A percentile compares a stretch with the other conserved stretches of the same genome.
These are phyloP conservation scores for Setipinna tenuifilis DNA, from an alignment of 2,797 vertebrate genomes.

Conservation along the genomic window DNA sequence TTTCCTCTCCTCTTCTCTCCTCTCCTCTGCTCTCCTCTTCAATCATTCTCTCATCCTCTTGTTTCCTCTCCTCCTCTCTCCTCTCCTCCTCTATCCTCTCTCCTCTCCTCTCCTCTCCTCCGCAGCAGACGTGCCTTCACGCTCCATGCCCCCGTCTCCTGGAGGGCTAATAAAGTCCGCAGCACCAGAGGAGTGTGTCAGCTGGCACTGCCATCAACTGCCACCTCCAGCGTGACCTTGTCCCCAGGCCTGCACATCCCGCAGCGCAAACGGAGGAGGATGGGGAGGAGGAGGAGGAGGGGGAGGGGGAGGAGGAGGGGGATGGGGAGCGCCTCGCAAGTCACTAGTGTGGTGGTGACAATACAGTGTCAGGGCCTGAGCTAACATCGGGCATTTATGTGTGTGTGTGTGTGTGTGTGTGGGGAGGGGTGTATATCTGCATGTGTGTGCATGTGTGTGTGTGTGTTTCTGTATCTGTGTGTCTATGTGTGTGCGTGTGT, in stretches of 20 bases:
- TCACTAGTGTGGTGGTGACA: background rate
- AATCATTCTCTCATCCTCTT: no score
- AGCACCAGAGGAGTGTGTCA: conserved; percentile 1
- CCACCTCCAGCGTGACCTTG: conserved; percentile 12
- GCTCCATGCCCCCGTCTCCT: background rate
- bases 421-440: background rate
- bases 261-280: background rate
- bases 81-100: background rate
- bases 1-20: no score
- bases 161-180: background rate
- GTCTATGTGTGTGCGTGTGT: background rate
- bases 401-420: background rate
- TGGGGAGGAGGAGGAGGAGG: background rate
- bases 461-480: background rate
- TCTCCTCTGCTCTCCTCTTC: no score
- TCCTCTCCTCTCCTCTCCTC: background rate
- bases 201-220: conserved; percentile 5
- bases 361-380: background rate
- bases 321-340: background rate
- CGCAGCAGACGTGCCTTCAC: background rate
- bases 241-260: background rate
- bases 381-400: background rate
- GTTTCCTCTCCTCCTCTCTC: no score
- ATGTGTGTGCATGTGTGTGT: background rate
- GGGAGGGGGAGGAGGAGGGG: background rate